Percentiles rank a stretch among this genome's conserved stretches.
phyloP scores from a whole-genome alignment of 1,140 invertebrate genomes.

The Halesus radiatus region DNA sequence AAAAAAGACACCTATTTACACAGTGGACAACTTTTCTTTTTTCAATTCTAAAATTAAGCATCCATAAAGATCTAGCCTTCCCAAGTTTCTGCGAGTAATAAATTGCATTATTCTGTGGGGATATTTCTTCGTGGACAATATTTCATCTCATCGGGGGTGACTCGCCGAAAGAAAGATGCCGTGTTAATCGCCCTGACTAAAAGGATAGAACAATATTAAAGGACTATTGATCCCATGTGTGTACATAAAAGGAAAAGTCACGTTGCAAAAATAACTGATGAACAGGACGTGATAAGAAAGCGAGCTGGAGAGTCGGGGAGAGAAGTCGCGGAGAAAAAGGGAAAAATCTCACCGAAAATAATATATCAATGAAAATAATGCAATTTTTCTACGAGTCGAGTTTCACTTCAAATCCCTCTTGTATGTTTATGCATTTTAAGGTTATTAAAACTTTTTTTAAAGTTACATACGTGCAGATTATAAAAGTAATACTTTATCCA shows the following conservation, averaged over 20 bases:
- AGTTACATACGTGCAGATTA: too few relatives aligned
- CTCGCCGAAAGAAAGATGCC: constrained; percentile 11
- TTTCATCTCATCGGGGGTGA: neutral
- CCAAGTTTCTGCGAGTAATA: too few relatives aligned
- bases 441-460: too few relatives aligned
- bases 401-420: neutral
- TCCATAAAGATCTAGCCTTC: too few relatives aligned
- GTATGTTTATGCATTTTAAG: too few relatives aligned
- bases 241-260: constrained; percentile 40
- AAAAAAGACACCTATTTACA: too few relatives aligned
- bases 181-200: constrained; percentile 25
- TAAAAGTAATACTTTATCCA: too few relatives aligned
- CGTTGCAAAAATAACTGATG: constrained; percentile 42
- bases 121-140: neutral
- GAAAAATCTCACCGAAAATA: neutral
- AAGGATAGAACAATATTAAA: constrained; percentile 35
- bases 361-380: too few relatives aligned
- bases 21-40: too few relatives aligned
- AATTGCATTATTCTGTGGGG: too few relatives aligned
- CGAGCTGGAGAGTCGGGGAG: neutral
- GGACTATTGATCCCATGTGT: constrained; percentile 35
- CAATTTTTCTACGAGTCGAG: neutral
- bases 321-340: constrained; percentile 5
- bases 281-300: constrained; percentile 44
- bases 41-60: too few relatives aligned